Base-by-base conservation (phyloP, 2,113 vertebrate genomes). In the Platanista minor region DNA sequence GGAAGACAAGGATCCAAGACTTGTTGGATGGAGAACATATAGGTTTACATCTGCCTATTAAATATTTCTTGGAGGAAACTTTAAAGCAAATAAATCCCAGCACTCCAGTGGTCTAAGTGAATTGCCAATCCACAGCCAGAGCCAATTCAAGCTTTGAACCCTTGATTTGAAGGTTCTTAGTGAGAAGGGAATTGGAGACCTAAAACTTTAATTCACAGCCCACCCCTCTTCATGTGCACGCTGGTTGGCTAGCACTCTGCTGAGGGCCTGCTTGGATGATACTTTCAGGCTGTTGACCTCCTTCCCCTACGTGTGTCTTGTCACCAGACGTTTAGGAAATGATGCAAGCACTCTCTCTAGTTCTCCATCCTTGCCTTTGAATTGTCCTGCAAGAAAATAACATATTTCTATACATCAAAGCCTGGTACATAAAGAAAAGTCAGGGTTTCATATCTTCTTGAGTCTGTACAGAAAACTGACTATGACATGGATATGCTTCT, bases 11-110 rank as follows among this genome's bases (percentile, higher is more conserved):
- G 81, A 93, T 97, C 97, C 97, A 97, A 97, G 81, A 88, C 25
- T 54, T 92, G 93, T 93, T 98, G 98, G 98, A 98, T 97, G 84
- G 59, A 95, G 97, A 97, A 97, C 90, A 97, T 97, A 97, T 95
- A 98, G 93, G 96, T 98, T 97, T 98, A 97, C 97, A 98, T 98
- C 96, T 98, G 96, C 92, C 92, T 90, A 20, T 97, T 98, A 95
- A 97, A 97, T 66, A 94, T 92, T 74, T 92, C 87, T 97, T 97
- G 96, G 97, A 98, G 90, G 85, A 87, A 94, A 96, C 97, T 97
- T 97, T 62, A 97, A 98, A 98, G 94, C 75, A 88, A 98, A 94
- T 93, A 97, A 97, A 97, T 96, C 97, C 96, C 96, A 87, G 75
- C 67, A 87, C 93, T 95, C 87, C 90, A 93, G 96, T 81, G 92